phyloP scores from a whole-genome alignment of 1,140 invertebrate species.

The Daktulosphaira vitifoliae region DNA sequence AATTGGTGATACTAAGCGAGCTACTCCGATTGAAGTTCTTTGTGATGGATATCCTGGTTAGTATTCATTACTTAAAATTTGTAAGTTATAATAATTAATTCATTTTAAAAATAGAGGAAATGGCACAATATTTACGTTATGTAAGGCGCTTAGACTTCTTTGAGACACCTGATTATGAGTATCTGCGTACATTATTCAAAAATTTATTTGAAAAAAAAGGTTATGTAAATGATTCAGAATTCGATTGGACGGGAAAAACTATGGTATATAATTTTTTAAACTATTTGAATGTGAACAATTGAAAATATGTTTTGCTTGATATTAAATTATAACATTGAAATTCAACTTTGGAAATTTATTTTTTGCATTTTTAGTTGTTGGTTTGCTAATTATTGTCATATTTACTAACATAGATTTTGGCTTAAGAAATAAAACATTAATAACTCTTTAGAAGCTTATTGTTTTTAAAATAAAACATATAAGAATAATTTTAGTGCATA shows the following conservation, averaged over 20 bases:
- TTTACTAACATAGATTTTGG: too few relatives aligned
- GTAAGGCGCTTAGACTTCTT: slow-evolving; percentile 97
- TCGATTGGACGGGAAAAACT: slow-evolving; percentile 96
- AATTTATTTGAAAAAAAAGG: slow-evolving; percentile 89
- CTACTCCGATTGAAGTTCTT: slow-evolving; percentile 92
- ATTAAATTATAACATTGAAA: too few relatives aligned
- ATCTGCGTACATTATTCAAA: slow-evolving; percentile 88
- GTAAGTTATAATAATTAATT: neutral
- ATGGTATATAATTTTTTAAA: slow-evolving; percentile 53
- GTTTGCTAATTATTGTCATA: too few relatives aligned
- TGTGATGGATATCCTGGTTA: slow-evolving; percentile 91
- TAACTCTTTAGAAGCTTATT: too few relatives aligned
- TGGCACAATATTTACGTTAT: slow-evolving; percentile 95
- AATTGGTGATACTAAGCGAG: slow-evolving; percentile 98
- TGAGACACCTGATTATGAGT: slow-evolving; percentile 99
- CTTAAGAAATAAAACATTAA: too few relatives aligned
- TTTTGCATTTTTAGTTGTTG: neutral
- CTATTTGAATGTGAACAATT: too few relatives aligned
- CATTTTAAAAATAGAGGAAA: slow-evolving; percentile 57
- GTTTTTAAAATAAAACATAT: too few relatives aligned
- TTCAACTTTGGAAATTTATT: neutral
- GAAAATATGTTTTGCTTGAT: too few relatives aligned
- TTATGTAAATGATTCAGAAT: slow-evolving; percentile 89
- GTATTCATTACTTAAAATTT: neutral
- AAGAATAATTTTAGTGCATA: too few relatives aligned